Percentiles rank a stretch among this genome's conserved stretches.
Evolutionary conservation across 1,140 invertebrate species (phyloP).

Genomic region (Ceratina australensis): DNA sequence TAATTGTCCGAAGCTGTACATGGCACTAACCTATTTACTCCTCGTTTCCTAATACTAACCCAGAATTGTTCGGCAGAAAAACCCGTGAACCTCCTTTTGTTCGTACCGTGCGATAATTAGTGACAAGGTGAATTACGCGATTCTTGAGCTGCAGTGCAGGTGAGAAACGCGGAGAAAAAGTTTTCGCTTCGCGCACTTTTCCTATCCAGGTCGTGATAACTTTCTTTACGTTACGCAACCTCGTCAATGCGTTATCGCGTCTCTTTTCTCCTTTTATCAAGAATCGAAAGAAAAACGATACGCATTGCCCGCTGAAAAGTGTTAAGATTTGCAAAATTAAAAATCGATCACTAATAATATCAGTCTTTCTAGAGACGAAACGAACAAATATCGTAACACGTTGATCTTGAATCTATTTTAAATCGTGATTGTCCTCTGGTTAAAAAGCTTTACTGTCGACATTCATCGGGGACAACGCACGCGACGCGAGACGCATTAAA

Average conservation of each 20-base stretch:
- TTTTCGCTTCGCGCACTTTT: constrained; percentile 1
- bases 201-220: background rate
- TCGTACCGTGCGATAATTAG: constrained; percentile 7
- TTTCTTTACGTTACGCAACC: constrained; percentile 12
- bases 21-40: constrained; percentile 68
- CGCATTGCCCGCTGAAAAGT: background rate
- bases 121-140: constrained; percentile 22
- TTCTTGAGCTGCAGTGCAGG: background rate
- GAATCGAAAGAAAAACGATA: background rate
- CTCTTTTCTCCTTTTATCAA: background rate
- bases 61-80: constrained; percentile 1
- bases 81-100: constrained; percentile 10
- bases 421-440: no score
- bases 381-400: no score
- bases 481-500: constrained; percentile 29
- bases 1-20: no score
- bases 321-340: no score
- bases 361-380: no score
- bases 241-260: background rate
- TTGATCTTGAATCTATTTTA: no score
- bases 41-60: constrained; percentile 7
- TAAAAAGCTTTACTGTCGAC: background rate
- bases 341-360: no score
- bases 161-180: background rate
- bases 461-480: constrained; percentile 1